Evolutionary conservation across 2,113 vertebrate species (phyloP).

Genomic region (Pollimyrus isidori): DNA sequence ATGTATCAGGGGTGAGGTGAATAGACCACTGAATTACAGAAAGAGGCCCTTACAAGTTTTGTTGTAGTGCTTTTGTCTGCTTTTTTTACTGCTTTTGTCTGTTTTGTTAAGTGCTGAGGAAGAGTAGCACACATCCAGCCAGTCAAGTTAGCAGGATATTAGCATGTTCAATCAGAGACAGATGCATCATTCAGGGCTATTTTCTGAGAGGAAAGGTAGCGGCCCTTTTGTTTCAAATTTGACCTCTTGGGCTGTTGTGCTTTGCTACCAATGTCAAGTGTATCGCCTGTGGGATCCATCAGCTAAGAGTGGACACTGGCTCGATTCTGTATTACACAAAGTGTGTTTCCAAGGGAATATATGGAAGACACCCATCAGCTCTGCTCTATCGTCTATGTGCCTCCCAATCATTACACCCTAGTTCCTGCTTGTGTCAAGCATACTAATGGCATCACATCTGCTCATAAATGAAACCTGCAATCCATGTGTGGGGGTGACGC

Average conservation of each 20-base stretch:
- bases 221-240: neutral
- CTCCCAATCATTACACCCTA: neutral
- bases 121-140: neutral
- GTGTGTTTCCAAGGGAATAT: neutral
- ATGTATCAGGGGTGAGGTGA: neutral
- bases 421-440: neutral
- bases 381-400: neutral
- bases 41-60: neutral
- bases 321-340: neutral
- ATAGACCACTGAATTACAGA: neutral
- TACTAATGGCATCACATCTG: constrained; percentile 21
- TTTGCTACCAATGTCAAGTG: neutral
- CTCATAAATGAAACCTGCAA: neutral
- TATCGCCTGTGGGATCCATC: neutral
- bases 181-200: neutral
- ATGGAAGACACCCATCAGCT: neutral
- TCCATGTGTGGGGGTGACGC: neutral
- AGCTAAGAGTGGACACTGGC: neutral
- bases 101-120: neutral
- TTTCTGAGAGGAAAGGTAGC: neutral
- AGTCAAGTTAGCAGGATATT: neutral
- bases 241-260: neutral
- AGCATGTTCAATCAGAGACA: neutral
- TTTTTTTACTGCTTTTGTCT: neutral
- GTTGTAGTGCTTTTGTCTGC: neutral